Conservation (phyloP, 2,113 vertebrate genomes). For the Oenanthe oenanthe region DNA sequence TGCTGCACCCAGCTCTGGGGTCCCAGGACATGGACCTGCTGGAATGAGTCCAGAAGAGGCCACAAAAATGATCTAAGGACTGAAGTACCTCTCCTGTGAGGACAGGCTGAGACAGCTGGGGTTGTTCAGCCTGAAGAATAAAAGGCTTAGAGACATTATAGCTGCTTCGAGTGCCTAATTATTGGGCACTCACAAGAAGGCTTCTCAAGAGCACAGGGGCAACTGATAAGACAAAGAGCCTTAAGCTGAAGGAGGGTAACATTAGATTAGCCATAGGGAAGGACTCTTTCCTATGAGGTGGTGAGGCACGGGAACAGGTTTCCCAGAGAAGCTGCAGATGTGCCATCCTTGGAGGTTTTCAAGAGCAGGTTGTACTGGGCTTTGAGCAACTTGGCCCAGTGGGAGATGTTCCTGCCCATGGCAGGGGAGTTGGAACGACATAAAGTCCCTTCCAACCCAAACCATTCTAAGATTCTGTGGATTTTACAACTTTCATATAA, state of each 20-base stretch:
- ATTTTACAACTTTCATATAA: not conserved
- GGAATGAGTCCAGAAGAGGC: not conserved
- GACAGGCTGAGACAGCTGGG: not conserved
- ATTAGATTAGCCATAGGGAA: not conserved
- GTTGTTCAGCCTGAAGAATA: not conserved
- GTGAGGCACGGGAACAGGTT: not conserved
- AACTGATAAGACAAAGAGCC: not conserved
- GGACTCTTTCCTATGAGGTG: too few species aligned
- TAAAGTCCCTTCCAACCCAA: not conserved
- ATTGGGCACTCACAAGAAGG: not conserved
- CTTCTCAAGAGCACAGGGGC: not conserved
- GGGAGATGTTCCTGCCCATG: not conserved
- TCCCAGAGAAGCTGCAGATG: not conserved
- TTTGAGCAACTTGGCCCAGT: not conserved
- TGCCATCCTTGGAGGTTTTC: not conserved
- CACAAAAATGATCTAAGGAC: not conserved
- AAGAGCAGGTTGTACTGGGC: not conserved
- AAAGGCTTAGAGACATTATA: not conserved
- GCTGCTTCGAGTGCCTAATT: not conserved
- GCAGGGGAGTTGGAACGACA: fast-evolving
- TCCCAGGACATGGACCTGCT: fast-evolving
- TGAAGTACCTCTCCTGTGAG: not conserved
- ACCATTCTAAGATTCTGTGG: not conserved
- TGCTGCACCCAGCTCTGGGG: not conserved
- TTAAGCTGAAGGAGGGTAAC: not conserved